phyloP scores from a whole-genome alignment of 2,113 vertebrate species.

The Pedetes capensis region DNA sequence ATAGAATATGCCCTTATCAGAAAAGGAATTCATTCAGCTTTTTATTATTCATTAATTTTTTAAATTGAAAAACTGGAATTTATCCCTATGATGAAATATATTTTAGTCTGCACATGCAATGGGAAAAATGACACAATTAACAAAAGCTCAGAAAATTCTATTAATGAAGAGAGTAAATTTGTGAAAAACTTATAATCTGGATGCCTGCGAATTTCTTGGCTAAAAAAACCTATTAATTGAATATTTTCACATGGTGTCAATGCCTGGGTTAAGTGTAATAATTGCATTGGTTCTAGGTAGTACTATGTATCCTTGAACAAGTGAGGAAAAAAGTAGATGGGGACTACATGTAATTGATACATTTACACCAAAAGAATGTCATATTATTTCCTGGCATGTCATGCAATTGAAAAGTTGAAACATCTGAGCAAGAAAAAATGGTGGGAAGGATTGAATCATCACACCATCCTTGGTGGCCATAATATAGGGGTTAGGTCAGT shows the following conservation, averaged over 20 bases:
- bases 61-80: not conserved
- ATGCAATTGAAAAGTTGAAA: not conserved
- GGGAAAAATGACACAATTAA: not conserved
- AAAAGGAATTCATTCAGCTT: not conserved
- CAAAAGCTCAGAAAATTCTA: not conserved
- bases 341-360: not conserved
- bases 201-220: not conserved
- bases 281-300: not conserved
- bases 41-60: not conserved
- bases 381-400: not conserved
- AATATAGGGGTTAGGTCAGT: rapidly evolving
- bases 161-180: not conserved
- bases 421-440: not conserved
- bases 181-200: not conserved
- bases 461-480: not conserved
- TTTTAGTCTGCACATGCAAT: not conserved
- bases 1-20: not conserved
- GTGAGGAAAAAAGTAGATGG: not conserved
- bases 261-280: not conserved
- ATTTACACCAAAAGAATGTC: not conserved
- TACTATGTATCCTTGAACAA: not conserved
- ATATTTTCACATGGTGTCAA: not conserved
- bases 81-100: not conserved
- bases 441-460: not conserved
- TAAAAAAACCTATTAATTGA: not conserved